phyloP scores from a whole-genome alignment of 2,797 vertebrate species.

The Enteromius mattozi region DNA sequence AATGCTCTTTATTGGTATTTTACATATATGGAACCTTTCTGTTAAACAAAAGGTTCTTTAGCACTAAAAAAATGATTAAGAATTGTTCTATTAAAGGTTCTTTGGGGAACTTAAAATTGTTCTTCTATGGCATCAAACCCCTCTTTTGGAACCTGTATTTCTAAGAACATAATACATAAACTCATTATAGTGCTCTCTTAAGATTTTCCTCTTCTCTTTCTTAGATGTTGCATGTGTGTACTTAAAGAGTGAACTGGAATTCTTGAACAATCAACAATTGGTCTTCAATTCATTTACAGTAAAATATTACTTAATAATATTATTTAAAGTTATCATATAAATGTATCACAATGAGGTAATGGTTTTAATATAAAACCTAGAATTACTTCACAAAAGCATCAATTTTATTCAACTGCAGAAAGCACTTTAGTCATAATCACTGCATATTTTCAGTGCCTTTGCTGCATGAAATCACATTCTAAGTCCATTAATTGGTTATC shows the following conservation, averaged over 20 bases:
- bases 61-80: not conserved
- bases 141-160: not conserved
- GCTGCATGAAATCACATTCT: not conserved
- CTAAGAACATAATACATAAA: not conserved
- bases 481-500: constrained; percentile 53
- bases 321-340: not conserved
- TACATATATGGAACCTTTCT: not conserved
- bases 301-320: not conserved
- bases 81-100: not conserved
- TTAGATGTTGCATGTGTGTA: not conserved
- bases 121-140: not conserved
- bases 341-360: not conserved
- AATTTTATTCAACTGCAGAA: not conserved
- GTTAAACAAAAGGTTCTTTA: not conserved
- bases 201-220: not conserved
- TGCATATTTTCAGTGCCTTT: not conserved
- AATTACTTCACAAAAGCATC: not conserved
- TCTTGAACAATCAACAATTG: not conserved
- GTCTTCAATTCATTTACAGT: not conserved
- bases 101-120: not conserved
- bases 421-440: not conserved
- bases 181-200: not conserved
- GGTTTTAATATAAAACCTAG: not conserved
- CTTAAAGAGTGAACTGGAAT: not conserved
- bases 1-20: not conserved